Evolutionary conservation across 2,797 vertebrate species (phyloP).

Genomic region (Phoebastria nigripes): DNA sequence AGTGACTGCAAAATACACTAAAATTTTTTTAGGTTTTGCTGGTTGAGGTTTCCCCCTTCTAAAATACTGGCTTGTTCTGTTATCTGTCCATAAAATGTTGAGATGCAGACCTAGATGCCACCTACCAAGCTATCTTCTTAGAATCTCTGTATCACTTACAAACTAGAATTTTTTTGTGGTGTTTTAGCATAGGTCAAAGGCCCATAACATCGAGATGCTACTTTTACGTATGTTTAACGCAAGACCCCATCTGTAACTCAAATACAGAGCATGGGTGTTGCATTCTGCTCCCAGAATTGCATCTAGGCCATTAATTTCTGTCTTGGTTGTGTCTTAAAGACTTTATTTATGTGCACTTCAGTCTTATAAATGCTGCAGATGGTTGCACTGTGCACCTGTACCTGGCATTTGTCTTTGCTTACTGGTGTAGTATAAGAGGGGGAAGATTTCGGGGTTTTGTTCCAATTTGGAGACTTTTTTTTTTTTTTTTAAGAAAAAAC

Average conservation of each 20-base stretch:
- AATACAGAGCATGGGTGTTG: neutral
- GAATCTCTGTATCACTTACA: neutral
- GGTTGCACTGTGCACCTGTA: neutral
- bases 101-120: neutral
- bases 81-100: neutral
- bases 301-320: neutral
- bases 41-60: neutral
- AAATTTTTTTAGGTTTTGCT: neutral
- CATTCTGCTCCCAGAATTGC: neutral
- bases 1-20: conserved; percentile 2
- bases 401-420: neutral
- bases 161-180: neutral
- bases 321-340: neutral
- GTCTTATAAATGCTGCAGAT: neutral
- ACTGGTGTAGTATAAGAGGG: neutral
- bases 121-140: neutral
- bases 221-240: neutral
- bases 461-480: too few species aligned
- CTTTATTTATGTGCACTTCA: neutral
- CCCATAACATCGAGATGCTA: accelerated
- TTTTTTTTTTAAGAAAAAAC: too few species aligned
- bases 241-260: neutral
- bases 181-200: neutral
- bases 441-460: neutral
- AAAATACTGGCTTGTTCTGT: neutral